phyloP scores from a whole-genome alignment of 2,113 vertebrate genomes.

The Ceyx melanurus region DNA sequence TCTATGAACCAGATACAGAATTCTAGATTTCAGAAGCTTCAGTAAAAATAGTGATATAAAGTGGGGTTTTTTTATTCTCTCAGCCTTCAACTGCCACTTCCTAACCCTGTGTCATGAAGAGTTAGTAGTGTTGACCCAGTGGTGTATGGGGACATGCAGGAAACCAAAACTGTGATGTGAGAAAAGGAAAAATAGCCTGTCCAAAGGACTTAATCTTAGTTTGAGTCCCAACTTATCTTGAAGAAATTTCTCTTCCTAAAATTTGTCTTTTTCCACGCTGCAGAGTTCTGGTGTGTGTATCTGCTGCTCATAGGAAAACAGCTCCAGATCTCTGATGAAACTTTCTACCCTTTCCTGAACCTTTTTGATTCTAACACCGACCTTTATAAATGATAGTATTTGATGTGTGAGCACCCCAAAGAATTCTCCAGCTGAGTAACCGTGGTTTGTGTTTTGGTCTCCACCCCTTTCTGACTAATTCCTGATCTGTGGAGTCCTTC shows the following conservation, averaged over 20 bases:
- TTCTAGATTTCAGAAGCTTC: not conserved
- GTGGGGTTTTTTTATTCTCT: not conserved
- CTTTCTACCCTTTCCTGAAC: not conserved
- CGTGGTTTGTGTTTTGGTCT: not conserved
- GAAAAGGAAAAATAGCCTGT: not conserved
- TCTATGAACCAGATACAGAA: not conserved
- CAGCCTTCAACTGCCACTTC: not conserved
- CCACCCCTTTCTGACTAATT: not conserved
- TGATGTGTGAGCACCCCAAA: accelerated
- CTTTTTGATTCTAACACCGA: not conserved
- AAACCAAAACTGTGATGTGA: not conserved
- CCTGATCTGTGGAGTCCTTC: not conserved
- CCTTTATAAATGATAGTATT: not conserved
- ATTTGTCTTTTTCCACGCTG: not conserved
- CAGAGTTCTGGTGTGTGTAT: not conserved
- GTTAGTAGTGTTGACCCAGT: not conserved
- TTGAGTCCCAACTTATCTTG: not conserved
- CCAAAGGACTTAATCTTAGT: not conserved
- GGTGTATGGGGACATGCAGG: accelerated
- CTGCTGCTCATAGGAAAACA: not conserved
- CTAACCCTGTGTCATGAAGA: not conserved
- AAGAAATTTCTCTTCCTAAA: not conserved
- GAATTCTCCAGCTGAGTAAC: not conserved
- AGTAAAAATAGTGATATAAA: not conserved
- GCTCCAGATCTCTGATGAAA: not conserved